These are phyloP conservation scores for Oreochromis grahami DNA, from an alignment of 2,797 vertebrate species.

Conservation along the genomic window DNA sequence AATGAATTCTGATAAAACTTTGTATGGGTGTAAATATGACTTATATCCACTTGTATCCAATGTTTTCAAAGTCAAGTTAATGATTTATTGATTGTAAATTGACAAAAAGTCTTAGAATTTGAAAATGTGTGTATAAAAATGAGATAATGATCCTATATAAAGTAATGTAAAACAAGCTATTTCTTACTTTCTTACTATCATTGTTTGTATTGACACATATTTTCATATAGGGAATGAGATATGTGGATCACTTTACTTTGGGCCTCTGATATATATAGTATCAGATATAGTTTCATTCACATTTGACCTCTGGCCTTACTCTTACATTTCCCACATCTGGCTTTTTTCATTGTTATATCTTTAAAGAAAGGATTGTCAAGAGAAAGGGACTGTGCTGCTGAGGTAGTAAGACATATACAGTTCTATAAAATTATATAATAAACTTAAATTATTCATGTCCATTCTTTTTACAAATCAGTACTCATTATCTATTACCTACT, in stretches of 20 bases:
- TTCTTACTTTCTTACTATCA: neutral
- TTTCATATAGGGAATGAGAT: neutral
- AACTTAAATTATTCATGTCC: accelerated
- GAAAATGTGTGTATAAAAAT: neutral
- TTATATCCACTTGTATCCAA: neutral
- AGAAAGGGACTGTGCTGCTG: neutral
- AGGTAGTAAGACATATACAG: neutral
- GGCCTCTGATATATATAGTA: neutral
- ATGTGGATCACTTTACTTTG: neutral
- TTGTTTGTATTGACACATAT: neutral
- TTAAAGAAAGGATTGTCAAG: neutral
- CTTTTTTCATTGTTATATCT: neutral
- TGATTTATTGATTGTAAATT: neutral
- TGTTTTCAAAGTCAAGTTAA: neutral
- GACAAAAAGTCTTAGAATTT: neutral
- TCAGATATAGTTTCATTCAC: neutral
- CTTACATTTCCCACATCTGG: too few species aligned
- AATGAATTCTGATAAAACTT: neutral
- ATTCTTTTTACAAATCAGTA: accelerated
- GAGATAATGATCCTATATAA: neutral
- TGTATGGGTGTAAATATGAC: neutral
- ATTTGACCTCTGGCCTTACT: neutral
- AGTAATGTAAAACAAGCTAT: neutral
- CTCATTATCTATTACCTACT: neutral
- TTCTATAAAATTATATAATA: neutral